A percentile compares a stretch with the other conserved stretches of the same genome.
Evolutionary conservation across 2,888 invertebrate species (phyloP).

Genomic region (Aleiodes leptofemur): DNA sequence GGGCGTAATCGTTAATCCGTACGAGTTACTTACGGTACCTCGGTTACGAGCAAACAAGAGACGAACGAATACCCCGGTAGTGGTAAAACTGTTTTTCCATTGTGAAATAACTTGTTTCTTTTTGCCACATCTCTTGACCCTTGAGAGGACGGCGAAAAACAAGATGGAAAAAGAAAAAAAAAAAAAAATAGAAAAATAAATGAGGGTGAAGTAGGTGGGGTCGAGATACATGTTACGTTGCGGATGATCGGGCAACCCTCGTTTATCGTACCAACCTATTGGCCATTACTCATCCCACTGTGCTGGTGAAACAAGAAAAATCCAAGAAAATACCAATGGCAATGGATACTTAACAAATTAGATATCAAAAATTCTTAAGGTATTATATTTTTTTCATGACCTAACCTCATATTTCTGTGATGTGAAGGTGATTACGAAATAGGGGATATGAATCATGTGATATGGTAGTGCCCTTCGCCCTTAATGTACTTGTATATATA

Average conservation of each 20-base stretch:
- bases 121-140: constrained; percentile 42
- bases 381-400: neutral
- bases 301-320: neutral
- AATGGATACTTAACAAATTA: neutral
- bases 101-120: constrained; percentile 45
- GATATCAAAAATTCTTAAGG: too few species aligned
- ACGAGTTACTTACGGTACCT: constrained; percentile 60
- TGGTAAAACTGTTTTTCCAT: constrained; percentile 49
- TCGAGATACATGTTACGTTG: constrained; percentile 39
- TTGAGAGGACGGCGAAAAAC: constrained; percentile 5
- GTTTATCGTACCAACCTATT: constrained; percentile 27
- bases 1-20: constrained; percentile 59
- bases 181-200: neutral
- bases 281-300: constrained; percentile 26
- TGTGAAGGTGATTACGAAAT: too few species aligned
- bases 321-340: neutral
- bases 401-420: too few species aligned
- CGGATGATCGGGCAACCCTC: constrained; percentile 43
- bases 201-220: neutral
- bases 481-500: too few species aligned
- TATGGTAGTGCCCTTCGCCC: too few species aligned
- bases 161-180: too few species aligned
- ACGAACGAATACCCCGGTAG: constrained; percentile 40
- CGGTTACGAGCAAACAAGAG: constrained; percentile 58
- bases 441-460: too few species aligned